Percentiles rank a stretch among this genome's conserved stretches.
These are phyloP conservation scores for Heliconius ethilla DNA, from an alignment of 2,888 invertebrate genomes.

Conservation along the genomic window DNA sequence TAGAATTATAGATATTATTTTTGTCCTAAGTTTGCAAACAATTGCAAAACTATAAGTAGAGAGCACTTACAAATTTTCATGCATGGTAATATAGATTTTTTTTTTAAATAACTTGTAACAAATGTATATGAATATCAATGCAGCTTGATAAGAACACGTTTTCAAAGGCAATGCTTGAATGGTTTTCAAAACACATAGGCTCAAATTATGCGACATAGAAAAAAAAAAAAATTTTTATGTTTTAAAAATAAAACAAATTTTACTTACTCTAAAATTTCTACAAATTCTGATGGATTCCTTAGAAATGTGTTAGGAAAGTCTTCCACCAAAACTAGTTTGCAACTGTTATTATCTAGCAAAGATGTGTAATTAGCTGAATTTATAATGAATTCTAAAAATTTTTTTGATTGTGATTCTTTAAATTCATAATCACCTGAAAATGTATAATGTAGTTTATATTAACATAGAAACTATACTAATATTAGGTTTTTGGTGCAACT, in stretches of 20 bases:
- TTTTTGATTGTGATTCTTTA: constrained; percentile 83
- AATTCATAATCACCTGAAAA: constrained; percentile 73
- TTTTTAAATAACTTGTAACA: too few relatives aligned
- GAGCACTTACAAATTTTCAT: too few relatives aligned
- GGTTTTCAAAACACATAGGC: too few relatives aligned
- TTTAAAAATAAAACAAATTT: background rate
- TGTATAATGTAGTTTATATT: background rate
- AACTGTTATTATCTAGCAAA: constrained; percentile 77
- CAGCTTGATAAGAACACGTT: too few relatives aligned
- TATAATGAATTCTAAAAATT: constrained; percentile 89
- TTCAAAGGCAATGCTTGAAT: too few relatives aligned
- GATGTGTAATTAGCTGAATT: constrained; percentile 89
- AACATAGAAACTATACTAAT: background rate
- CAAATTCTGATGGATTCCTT: constrained; percentile 84
- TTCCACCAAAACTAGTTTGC: constrained; percentile 86
- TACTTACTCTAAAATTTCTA: constrained; percentile 85
- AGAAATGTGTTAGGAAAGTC: constrained; percentile 91
- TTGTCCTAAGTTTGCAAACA: too few relatives aligned
- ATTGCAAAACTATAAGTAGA: too few relatives aligned
- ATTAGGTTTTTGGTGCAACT: background rate
- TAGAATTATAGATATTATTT: too few relatives aligned
- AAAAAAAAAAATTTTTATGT: background rate
- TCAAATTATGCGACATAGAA: too few relatives aligned
- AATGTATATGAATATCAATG: too few relatives aligned
- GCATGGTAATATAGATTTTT: too few relatives aligned